Percentiles rank a stretch among this genome's conserved stretches.
phyloP scores from a whole-genome alignment of 2,888 invertebrate genomes.

The Melanargia galathea region DNA sequence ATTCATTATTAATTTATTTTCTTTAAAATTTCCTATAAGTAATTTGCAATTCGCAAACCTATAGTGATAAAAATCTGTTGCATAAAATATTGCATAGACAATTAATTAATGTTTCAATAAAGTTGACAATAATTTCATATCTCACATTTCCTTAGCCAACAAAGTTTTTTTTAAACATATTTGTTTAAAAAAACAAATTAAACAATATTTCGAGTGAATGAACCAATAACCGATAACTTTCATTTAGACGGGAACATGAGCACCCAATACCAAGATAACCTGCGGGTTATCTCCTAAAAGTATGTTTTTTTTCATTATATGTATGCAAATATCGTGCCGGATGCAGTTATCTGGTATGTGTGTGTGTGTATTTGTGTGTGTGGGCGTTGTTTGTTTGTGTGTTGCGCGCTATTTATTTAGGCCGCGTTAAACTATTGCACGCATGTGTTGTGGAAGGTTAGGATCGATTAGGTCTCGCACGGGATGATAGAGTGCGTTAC shows the following conservation, averaged over 20 bases:
- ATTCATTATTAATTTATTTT: too few relatives aligned
- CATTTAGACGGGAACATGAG: conserved; percentile 41
- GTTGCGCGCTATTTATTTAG: conserved; percentile 58
- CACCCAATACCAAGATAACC: conserved; percentile 43
- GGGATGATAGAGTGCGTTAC: conserved; percentile 23
- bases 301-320: conserved; percentile 39
- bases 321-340: conserved; percentile 61
- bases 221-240: conserved; percentile 43
- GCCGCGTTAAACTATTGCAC: conserved; percentile 51
- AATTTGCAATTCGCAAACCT: too few relatives aligned
- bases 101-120: background rate
- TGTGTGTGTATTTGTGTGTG: conserved; percentile 43
- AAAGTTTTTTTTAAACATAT: background rate
- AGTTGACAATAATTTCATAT: background rate
- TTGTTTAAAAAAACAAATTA: background rate
- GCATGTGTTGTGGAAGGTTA: conserved; percentile 70
- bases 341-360: conserved; percentile 66
- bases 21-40: too few relatives aligned
- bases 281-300: conserved; percentile 58
- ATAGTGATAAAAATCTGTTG: background rate
- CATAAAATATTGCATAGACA: background rate
- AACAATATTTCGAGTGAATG: conserved; percentile 26
- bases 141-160: conserved; percentile 6
- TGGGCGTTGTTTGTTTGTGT: conserved; percentile 39
- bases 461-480: conserved; percentile 51